phyloP scores from a whole-genome alignment of 2,113 vertebrate genomes.

The Puntigrus tetrazona region DNA sequence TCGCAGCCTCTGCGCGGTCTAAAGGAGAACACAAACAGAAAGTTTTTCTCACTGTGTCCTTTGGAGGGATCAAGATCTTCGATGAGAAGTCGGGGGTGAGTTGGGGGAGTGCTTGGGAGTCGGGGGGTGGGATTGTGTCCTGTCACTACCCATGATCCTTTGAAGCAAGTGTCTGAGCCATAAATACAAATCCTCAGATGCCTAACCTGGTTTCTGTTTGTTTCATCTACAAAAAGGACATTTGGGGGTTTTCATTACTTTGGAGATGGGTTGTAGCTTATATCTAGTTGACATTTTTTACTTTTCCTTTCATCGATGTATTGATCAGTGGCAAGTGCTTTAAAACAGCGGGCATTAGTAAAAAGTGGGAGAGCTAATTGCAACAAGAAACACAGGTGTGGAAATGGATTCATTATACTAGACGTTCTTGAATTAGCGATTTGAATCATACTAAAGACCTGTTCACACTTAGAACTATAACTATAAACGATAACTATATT shows the following conservation, averaged over 20 bases:
- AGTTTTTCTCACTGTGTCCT: constrained; percentile 96
- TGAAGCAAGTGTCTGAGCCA: constrained; percentile 18
- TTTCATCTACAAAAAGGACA: neutral
- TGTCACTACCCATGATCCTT: constrained; percentile 8
- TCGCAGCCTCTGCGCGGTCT: constrained; percentile 90
- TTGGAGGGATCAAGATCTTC: constrained; percentile 98
- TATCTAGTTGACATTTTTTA: neutral
- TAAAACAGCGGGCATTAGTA: neutral
- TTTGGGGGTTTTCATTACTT: neutral
- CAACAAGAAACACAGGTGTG: neutral
- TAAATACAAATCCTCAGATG: neutral
- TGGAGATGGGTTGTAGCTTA: neutral
- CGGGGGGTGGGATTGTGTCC: neutral
- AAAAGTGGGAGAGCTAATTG: neutral
- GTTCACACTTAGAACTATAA: neutral
- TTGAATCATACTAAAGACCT: neutral
- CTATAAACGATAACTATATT: neutral
- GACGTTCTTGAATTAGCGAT: neutral
- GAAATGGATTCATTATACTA: neutral
- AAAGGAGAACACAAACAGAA: constrained; percentile 99
- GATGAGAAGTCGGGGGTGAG: constrained; percentile 99
- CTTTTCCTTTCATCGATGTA: neutral
- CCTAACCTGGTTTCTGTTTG: constrained; percentile 11
- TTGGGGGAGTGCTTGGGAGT: constrained; percentile 56
- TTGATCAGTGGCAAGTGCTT: neutral